Evolutionary conservation across 2,113 vertebrate species (phyloP).

Genomic region (Daphoenositta chrysoptera): DNA sequence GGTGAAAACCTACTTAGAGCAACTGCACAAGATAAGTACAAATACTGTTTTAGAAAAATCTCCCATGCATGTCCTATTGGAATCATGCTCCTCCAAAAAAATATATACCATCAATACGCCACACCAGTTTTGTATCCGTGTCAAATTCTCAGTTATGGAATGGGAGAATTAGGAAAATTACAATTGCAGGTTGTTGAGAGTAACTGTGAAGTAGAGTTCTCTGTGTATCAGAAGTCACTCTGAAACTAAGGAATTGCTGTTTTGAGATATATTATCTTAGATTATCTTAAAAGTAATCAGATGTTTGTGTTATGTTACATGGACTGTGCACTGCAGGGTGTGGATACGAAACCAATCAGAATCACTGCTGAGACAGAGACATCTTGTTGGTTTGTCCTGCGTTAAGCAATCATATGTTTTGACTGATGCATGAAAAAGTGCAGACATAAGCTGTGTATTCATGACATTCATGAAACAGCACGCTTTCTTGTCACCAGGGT

Average conservation of each 20-base stretch:
- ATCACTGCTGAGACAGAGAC: background rate
- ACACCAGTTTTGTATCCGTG: background rate
- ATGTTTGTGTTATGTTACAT: background rate
- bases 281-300: background rate
- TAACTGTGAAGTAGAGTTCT: background rate
- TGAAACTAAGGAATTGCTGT: background rate
- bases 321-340: background rate
- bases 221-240: background rate
- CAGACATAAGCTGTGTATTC: background rate
- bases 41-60: background rate
- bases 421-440: background rate
- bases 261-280: background rate
- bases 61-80: background rate
- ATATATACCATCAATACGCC: background rate
- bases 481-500: background rate
- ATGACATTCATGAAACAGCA: background rate
- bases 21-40: background rate
- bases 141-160: background rate
- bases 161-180: background rate
- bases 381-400: background rate
- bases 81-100: background rate
- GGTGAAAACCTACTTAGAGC: background rate
- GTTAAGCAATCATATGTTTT: background rate
- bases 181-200: background rate
- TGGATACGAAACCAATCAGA: background rate